Percentiles rank a stretch among this genome's conserved stretches.
These are phyloP conservation scores for Choreutis nemorana DNA, from an alignment of 2,888 invertebrate genomes.

Conservation along the genomic window DNA sequence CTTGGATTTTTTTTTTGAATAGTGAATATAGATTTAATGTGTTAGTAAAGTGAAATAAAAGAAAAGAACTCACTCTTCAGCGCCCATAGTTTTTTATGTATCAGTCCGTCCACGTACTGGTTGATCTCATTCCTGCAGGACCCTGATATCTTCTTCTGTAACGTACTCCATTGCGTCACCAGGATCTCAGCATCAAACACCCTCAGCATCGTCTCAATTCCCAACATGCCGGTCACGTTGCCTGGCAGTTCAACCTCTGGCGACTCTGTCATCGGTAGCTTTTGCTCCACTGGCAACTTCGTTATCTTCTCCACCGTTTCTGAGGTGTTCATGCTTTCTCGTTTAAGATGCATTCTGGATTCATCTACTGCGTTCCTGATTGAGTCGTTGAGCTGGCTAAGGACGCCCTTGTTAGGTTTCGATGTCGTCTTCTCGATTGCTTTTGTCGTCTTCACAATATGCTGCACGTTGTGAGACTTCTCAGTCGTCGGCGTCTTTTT, in stretches of 20 bases:
- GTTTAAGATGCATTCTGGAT: constrained; percentile 28
- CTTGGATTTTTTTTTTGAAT: neutral
- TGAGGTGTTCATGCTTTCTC: constrained; percentile 15
- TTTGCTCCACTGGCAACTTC: no score
- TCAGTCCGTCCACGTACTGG: constrained; percentile 66
- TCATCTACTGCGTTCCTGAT: constrained; percentile 44
- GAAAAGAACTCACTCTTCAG: constrained; percentile 70
- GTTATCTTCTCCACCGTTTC: no score
- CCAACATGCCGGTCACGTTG: constrained; percentile 24
- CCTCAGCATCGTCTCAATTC: constrained; percentile 61
- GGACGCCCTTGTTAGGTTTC: constrained; percentile 31
- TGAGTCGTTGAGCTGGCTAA: constrained; percentile 37
- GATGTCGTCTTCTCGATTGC: constrained; percentile 28
- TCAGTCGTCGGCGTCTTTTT: constrained; percentile 34
- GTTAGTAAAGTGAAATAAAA: constrained; percentile 1
- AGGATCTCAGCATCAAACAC: constrained; percentile 65
- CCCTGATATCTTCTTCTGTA: constrained; percentile 48
- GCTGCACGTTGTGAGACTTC: constrained; percentile 54
- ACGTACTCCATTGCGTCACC: constrained; percentile 62
- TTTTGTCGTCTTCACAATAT: constrained; percentile 46
- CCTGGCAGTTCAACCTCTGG: neutral
- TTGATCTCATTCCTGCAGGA: constrained; percentile 67
- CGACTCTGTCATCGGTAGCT: no score
- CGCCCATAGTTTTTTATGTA: constrained; percentile 70
- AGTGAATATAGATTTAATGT: no score